These are phyloP conservation scores for Cassiopea andromeda DNA, from an alignment of 30 jellyfish, hydroid and myxozoan genomes.

Conservation along the genomic window DNA sequence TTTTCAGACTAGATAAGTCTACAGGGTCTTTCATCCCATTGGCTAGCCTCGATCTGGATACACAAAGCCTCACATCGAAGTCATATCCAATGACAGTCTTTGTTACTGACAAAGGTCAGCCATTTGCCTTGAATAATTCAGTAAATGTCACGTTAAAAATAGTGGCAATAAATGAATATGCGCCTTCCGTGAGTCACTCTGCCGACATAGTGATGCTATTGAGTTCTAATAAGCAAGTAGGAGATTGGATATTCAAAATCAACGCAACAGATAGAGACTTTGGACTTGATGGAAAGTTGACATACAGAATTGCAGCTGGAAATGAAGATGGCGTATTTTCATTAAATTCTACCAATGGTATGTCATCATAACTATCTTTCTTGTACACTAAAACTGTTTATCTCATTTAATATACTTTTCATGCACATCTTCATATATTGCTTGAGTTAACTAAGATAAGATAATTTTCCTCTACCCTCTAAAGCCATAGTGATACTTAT, in stretches of 20 bases:
- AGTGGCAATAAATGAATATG: conserved; percentile 57
- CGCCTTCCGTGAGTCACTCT: conserved; percentile 79
- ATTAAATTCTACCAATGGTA: conserved; percentile 65
- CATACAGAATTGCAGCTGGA: conserved; percentile 64
- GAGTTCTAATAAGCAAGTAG: conserved; percentile 31
- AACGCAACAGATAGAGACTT: conserved; percentile 92
- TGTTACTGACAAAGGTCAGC: conserved; percentile 86
- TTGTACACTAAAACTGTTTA: not conserved
- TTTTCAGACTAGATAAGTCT: conserved; percentile 44
- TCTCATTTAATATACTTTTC: too few species aligned
- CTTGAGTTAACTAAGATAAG: too few species aligned
- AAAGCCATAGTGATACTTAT: too few species aligned
- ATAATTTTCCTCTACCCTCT: too few species aligned
- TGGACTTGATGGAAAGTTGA: conserved; percentile 82
- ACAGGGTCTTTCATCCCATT: conserved; percentile 61
- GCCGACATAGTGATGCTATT: conserved; percentile 37
- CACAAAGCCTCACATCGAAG: conserved; percentile 51
- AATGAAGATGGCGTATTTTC: conserved; percentile 64
- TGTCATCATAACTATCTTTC: not conserved
- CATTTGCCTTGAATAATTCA: conserved; percentile 55
- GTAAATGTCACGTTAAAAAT: conserved; percentile 66
- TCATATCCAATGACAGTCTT: conserved; percentile 33
- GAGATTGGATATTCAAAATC: conserved; percentile 41
- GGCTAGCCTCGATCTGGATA: conserved; percentile 54
- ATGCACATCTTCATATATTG: too few species aligned